These are phyloP conservation scores for Caenorhabditis afra DNA, from an alignment of 2,888 invertebrate species.

Conservation along the genomic window DNA sequence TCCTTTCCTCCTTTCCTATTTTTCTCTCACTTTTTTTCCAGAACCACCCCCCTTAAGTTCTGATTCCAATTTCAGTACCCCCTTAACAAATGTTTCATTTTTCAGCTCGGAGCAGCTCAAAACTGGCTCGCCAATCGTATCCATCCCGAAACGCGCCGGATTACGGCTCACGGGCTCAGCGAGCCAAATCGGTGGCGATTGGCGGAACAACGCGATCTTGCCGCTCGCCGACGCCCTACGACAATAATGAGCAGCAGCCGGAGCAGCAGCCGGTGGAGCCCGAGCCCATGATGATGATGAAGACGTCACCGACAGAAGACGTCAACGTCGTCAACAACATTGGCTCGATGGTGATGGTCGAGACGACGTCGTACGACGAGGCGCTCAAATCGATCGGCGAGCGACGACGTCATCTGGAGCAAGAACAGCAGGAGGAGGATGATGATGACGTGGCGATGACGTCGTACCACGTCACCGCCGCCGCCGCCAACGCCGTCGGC, in stretches of 20 bases:
- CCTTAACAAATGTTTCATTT: conserved; percentile 19
- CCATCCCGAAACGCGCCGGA: conserved; percentile 50
- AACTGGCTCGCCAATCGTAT: conserved; percentile 55
- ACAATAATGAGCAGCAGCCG: conserved; percentile 50
- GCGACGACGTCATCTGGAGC: no score
- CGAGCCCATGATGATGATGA: no score
- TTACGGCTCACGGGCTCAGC: conserved; percentile 15
- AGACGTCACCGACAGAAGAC: no score
- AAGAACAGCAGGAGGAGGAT: neutral
- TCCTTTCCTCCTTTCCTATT: neutral
- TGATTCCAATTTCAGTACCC: neutral
- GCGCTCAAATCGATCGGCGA: conserved; percentile 57
- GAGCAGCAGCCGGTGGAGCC: no score
- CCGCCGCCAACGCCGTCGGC: neutral
- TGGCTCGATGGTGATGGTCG: conserved; percentile 35
- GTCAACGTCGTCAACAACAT: neutral
- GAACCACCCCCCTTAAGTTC: neutral
- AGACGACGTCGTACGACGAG: conserved; percentile 68
- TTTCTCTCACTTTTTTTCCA: neutral
- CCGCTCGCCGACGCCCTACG: conserved; percentile 62
- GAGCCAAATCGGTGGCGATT: conserved; percentile 41
- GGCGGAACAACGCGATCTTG: conserved; percentile 12
- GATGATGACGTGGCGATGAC: conserved; percentile 16
- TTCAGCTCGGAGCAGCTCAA: conserved; percentile 57
- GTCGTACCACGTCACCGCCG: conserved; percentile 7